phyloP scores from a whole-genome alignment of 2,888 invertebrate species.

The Sphecodes monilicornis region DNA sequence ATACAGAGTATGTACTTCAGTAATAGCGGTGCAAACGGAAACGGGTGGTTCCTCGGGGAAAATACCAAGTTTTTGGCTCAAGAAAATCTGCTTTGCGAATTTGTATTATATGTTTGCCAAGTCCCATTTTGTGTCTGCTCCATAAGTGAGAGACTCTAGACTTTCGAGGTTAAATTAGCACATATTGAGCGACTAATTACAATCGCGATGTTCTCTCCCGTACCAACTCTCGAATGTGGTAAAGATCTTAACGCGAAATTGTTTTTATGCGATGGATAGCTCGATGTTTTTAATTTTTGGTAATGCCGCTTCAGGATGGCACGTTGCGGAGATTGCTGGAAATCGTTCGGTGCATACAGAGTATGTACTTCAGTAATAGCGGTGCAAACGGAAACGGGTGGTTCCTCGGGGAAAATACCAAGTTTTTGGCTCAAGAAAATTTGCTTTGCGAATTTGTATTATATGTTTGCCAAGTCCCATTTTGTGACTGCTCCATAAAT shows the following conservation, averaged over 20 bases:
- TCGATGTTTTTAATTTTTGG: neutral
- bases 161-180: neutral
- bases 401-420: no score
- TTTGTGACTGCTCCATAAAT: no score
- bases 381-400: neutral
- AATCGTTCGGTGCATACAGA: neutral
- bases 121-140: neutral
- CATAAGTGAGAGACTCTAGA: neutral
- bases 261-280: neutral
- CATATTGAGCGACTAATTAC: neutral
- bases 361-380: neutral
- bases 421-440: no score
- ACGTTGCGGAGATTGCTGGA: neutral
- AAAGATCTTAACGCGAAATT: neutral
- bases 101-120: conserved; percentile 3
- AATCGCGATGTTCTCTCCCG: neutral
- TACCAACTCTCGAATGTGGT: neutral
- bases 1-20: neutral
- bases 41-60: neutral
- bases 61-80: neutral
- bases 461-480: no score
- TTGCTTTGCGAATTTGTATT: no score
- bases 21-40: neutral
- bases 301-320: neutral
- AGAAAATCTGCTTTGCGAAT: neutral